phyloP scores from a whole-genome alignment of 2,113 vertebrate species.

The Charina bottae region DNA sequence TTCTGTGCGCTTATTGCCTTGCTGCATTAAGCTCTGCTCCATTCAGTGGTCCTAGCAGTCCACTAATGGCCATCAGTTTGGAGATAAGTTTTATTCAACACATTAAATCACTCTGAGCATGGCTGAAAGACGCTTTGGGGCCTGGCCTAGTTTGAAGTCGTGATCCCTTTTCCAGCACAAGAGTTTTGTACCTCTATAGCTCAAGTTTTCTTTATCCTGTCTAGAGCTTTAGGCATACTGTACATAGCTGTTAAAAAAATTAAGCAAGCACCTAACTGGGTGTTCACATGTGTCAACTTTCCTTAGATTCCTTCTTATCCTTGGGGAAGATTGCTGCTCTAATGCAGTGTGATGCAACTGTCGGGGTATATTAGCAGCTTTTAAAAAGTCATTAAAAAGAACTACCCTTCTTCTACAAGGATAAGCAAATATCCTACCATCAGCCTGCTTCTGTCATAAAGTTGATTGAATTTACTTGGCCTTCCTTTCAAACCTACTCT shows the following conservation, averaged over 20 bases:
- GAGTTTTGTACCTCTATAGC: conserved; percentile 21
- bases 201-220: conserved; percentile 10
- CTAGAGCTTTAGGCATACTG: conserved; percentile 30
- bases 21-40: no score
- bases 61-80: no score
- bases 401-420: conserved; percentile 29
- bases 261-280: conserved; percentile 13
- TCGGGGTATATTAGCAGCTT: conserved; percentile 1
- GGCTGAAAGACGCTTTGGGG: conserved; percentile 21
- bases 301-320: conserved; percentile 27
- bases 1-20: no score
- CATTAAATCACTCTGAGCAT: conserved; percentile 45
- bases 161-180: conserved; percentile 16
- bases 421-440: conserved; percentile 51
- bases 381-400: conserved; percentile 33
- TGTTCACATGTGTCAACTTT: conserved; percentile 28
- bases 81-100: conserved; percentile 29
- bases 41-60: no score
- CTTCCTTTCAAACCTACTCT: conserved; percentile 15
- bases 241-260: conserved; percentile 21
- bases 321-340: conserved; percentile 29
- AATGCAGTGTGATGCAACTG: conserved; percentile 34
- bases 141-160: conserved; percentile 27
- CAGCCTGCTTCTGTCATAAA: conserved; percentile 33
- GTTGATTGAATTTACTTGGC: conserved; percentile 30